A percentile compares a stretch with the other conserved stretches of the same genome.
Evolutionary conservation across 37 sponge, comb jelly and placozoan genomes (phyloP).

Genomic region (Lycopodina hypogea): DNA sequence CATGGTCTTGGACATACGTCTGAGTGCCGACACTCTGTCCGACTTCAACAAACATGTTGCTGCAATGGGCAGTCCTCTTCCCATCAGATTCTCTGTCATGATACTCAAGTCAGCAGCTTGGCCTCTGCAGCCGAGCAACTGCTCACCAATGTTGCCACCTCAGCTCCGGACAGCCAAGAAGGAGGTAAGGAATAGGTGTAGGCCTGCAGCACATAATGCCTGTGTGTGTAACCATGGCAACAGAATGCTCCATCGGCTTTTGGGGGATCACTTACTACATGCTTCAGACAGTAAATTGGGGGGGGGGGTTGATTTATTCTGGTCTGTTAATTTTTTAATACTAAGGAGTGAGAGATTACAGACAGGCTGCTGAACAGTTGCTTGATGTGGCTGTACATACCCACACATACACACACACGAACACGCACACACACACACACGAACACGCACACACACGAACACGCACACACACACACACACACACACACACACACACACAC

Average conservation of each 20-base stretch:
- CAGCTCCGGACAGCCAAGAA: constrained; percentile 21
- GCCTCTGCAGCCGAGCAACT: constrained; percentile 47
- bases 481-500: too few relatives aligned
- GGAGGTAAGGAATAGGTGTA: constrained; percentile 25
- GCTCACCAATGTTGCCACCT: constrained; percentile 21
- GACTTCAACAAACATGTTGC: constrained; percentile 60
- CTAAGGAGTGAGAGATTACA: not conserved
- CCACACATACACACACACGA: not conserved
- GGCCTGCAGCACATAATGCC: too few relatives aligned
- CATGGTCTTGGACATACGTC: constrained; percentile 84
- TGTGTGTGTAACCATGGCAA: too few relatives aligned
- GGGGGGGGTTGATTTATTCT: too few relatives aligned
- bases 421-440: too few relatives aligned
- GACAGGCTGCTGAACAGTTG: not conserved
- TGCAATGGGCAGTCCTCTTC: not conserved
- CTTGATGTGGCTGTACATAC: not conserved
- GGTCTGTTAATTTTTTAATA: too few relatives aligned
- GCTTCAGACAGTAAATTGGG: too few relatives aligned
- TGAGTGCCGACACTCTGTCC: constrained; percentile 62
- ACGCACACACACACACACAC: too few relatives aligned
- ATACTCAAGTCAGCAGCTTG: constrained; percentile 85
- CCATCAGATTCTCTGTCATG: constrained; percentile 53
- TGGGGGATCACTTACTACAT: too few relatives aligned
- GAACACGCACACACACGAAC: too few relatives aligned
- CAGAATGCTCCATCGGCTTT: too few relatives aligned